phyloP scores from a whole-genome alignment of 2,797 vertebrate genomes.

The Lateolabrax maculatus region DNA sequence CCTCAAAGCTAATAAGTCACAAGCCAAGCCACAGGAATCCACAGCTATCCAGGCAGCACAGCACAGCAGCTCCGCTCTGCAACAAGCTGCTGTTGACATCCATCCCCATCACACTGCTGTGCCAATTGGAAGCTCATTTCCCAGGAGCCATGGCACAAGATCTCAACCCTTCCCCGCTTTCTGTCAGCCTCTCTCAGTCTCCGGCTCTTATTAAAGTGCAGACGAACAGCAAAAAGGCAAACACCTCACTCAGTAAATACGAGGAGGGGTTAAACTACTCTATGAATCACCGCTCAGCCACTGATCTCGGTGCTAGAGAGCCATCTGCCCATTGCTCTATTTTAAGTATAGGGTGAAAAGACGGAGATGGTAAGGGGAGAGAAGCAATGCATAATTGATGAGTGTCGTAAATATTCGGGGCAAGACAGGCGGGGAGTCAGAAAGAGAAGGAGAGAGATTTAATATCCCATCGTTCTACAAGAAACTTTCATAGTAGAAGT shows the following conservation, averaged over 20 bases:
- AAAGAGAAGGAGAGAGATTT: constrained; percentile 40
- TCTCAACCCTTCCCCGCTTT: constrained; percentile 24
- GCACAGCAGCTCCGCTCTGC: constrained; percentile 18
- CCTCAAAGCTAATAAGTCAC: constrained; percentile 10
- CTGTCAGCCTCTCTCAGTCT: constrained; percentile 30
- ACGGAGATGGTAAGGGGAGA: constrained; percentile 44
- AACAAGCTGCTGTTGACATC: constrained; percentile 27
- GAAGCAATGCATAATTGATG: constrained; percentile 74
- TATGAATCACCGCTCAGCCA: constrained; percentile 59
- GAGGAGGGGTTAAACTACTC: constrained; percentile 39
- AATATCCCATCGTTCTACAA: constrained; percentile 15
- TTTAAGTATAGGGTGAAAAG: constrained; percentile 48
- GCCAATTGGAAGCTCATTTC: constrained; percentile 39
- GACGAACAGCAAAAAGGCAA: constrained; percentile 30
- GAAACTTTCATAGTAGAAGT: constrained; percentile 2
- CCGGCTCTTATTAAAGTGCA: constrained; percentile 31
- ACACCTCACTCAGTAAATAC: constrained; percentile 55
- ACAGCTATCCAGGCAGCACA: not conserved
- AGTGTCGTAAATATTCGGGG: constrained; percentile 61
- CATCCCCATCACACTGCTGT: constrained; percentile 26
- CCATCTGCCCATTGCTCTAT: constrained; percentile 43
- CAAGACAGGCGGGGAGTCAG: constrained; percentile 15
- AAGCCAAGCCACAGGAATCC: not conserved
- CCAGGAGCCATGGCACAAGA: constrained; percentile 40
- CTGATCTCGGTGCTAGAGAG: constrained; percentile 17